Base-by-base conservation (phyloP, 2,797 vertebrate species). In the Catharus ustulatus region DNA sequence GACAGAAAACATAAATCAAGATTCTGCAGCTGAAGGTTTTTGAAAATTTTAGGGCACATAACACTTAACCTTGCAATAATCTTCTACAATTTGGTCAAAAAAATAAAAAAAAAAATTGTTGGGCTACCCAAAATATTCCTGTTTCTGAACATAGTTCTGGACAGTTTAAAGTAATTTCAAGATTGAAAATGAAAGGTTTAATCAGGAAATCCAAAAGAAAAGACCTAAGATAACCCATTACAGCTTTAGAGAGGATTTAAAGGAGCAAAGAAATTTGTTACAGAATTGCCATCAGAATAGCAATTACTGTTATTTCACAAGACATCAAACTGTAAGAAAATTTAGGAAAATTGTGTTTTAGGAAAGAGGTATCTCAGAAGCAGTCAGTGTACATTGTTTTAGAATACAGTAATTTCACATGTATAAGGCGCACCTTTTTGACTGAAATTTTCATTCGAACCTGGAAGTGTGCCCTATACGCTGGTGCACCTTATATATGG, bases 1-100 rank as follows among this genome's bases (percentile, higher is more conserved):
- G 82, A 94, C 20, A 81, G 48, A 92, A 26, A 76, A 63, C 18
- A 57, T 52, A 94, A 71, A 23, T 92, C 73, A 83, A 95, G 87
- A 93, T 61, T 93, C 61, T 85, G 54, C 73, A 93, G 79, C 78
- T 92, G 83, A 94, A 83, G 12, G 71, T 76, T 95, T 95, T 68
- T 88, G 24, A 72, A 84, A 89, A 75, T 45, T 84, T 93, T 93
- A 90, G 88, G 58, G 11, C 54, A 84, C 4, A 19, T 54, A 67
- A 21, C 5, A 42, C 7, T 92, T 49, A 80, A 64, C 16, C 17
- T 85, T 75, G 45, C 22, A 84, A 78, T 92, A 75, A 58, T 79
- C 15, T 85, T 29, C 67, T 10, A 55, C 5, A 48, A 0, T 74
- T 49, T 18, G 10, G 12, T 63, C 76, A 69, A 63, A 72, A 19